Evolutionary conservation across 1,140 invertebrate species (phyloP).

Genomic region (Steinernema khuongi): DNA sequence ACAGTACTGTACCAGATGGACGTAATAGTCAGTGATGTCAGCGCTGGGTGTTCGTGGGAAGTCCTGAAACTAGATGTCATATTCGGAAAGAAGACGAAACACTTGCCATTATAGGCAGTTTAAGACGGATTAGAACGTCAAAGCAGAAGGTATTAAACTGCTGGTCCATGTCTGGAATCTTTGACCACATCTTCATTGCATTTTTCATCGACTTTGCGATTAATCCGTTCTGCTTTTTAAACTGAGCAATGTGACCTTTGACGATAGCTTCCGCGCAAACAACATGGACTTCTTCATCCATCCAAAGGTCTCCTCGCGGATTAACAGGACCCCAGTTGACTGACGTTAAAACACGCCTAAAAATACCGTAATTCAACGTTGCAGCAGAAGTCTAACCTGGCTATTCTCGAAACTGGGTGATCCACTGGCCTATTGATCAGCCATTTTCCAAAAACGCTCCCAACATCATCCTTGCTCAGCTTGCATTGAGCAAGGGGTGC

Average conservation of each 20-base stretch:
- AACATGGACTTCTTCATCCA: neutral
- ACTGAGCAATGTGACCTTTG: conserved; percentile 6
- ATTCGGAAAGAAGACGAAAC: neutral
- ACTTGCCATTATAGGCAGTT: neutral
- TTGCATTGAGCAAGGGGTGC: neutral
- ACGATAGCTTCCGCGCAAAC: neutral
- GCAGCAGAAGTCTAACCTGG: neutral
- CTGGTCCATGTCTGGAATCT: neutral
- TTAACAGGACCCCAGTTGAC: conserved; percentile 1
- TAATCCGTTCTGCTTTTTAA: neutral
- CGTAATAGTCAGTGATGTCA: neutral
- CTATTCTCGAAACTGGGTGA: neutral
- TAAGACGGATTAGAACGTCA: neutral
- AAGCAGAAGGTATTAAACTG: neutral
- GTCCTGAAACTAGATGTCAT: neutral
- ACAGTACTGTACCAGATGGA: neutral
- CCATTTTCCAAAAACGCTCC: conserved; percentile 5
- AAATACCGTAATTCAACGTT: neutral
- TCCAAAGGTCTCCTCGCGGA: neutral
- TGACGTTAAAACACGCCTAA: neutral
- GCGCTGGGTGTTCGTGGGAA: neutral
- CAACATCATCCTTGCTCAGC: neutral
- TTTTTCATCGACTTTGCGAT: neutral
- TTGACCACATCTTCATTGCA: conserved; percentile 6
- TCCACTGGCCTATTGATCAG: neutral